Evolutionary conservation across 2,797 vertebrate genomes (phyloP), one percentile per base, ranked within the genome.

Genomic region (Spatula clypeata): DNA sequence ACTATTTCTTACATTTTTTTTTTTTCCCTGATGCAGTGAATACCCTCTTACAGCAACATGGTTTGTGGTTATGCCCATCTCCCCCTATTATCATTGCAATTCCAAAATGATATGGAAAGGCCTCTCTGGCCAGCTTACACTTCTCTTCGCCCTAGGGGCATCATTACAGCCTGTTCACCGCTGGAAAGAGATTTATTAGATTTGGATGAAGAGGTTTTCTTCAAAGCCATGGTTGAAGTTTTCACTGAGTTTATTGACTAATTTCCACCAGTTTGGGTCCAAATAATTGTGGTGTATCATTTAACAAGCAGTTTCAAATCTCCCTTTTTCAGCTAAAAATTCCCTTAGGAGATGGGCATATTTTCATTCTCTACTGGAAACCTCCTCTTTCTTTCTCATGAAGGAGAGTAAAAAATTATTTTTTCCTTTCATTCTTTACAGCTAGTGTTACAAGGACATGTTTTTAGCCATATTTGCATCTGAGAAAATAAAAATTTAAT

Each of bases 21-120:
- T 40, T 45, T 45, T 47, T 12, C 18, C 32, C 29, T 40, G 3
- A 11, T 15, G 21, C 27, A 38, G 14, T 8, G 65, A 55, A 44
- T 47, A 27, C 27, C 1, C 2, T 5, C 13, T 72, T 42, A 18
- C 27, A 82, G 29, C 0, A 0, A 1, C 29, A 31, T 34, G 12
- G 5, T 55, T 76, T 85, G 27, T 71, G 0, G 0, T 45, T 27
- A 18, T 47, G 9, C 23, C 27, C 10, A 38, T 75, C 44, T 9
- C n/a, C 14, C 8, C 17, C 42, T n/a, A 23, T 27, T 14, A 15
- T 23, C 38, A 5, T 17, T 7, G 5, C 49, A 53, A 14, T 13
- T 71, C 49, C 23, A 18, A 4, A 6, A 23, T 4, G 49, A 54
- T 57, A 61, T 36, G 36, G 32, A 72, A 51, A 79, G 54, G 11